These are phyloP conservation scores for Eurystomus glaucurus DNA, from an alignment of 2,797 vertebrate genomes.

Conservation along the genomic window DNA sequence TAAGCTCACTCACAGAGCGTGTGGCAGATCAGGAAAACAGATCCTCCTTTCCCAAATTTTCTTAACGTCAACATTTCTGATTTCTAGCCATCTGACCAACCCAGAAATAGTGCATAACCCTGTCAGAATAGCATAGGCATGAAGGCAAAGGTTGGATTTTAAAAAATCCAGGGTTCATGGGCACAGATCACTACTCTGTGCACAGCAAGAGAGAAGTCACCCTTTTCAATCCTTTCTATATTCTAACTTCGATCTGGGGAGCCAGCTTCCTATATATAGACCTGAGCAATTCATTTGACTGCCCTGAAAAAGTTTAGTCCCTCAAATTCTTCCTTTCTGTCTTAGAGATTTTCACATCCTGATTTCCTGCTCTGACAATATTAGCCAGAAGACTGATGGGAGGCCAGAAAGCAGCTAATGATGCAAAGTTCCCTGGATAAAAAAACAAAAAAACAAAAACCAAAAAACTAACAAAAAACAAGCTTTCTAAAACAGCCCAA, in stretches of 20 bases:
- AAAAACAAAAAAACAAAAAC: not conserved
- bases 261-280: not conserved
- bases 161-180: not conserved
- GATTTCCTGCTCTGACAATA: slow-evolving; percentile 13
- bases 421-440: slow-evolving; percentile 22
- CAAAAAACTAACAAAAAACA: not conserved
- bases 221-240: not conserved
- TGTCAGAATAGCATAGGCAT: not conserved
- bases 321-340: not conserved
- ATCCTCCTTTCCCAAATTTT: not conserved
- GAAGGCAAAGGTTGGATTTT: not conserved
- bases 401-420: slow-evolving; percentile 56
- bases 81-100: not conserved
- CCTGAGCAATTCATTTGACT: not conserved
- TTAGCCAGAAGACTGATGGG: slow-evolving; percentile 47
- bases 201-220: not conserved
- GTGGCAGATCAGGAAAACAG: not conserved
- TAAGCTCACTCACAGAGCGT: not conserved
- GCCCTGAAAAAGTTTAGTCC: not conserved
- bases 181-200: too few species aligned
- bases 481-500: slow-evolving; percentile 22
- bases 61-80: not conserved
- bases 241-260: not conserved
- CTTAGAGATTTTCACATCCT: slow-evolving; percentile 11
- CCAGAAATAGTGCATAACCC: not conserved